Conservation (phyloP, 1,140 invertebrate genomes). For the Phthorimaea operculella region DNA sequence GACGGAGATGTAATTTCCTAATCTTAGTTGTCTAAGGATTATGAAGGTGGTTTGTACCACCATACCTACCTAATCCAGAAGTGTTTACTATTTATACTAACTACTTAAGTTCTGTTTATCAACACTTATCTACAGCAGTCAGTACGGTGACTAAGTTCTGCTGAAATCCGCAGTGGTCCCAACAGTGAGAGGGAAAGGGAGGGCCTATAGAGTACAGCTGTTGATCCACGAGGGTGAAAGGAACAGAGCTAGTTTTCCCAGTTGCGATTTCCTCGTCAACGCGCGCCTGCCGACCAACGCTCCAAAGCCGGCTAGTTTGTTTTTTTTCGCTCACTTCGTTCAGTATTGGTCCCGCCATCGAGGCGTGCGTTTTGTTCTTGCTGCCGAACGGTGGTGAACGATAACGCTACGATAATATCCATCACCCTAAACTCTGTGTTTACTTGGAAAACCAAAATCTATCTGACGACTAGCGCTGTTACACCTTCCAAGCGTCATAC, state of each 20-base stretch:
- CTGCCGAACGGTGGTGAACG: slow-evolving; percentile 13
- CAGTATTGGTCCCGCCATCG: slow-evolving; percentile 46
- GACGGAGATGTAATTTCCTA: too few relatives aligned
- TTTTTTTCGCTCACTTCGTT: slow-evolving; percentile 36
- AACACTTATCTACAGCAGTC: slow-evolving; percentile 23
- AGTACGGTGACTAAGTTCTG: slow-evolving; percentile 21
- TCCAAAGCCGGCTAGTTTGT: slow-evolving; percentile 28
- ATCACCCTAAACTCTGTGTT: slow-evolving; percentile 20
- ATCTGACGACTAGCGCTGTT: slow-evolving; percentile 1
- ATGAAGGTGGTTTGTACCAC: too few relatives aligned
- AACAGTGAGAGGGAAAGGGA: slow-evolving; percentile 17
- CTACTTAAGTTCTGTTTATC: slow-evolving; percentile 21
- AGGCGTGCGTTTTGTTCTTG: slow-evolving; percentile 29
- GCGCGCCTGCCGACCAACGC: slow-evolving; percentile 20
- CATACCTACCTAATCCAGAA: too few relatives aligned
- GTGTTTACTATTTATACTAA: too few relatives aligned
- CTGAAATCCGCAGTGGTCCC: slow-evolving; percentile 10
- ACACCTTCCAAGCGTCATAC: slow-evolving; percentile 3
- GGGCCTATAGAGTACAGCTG: slow-evolving; percentile 11
- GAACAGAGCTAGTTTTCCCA: slow-evolving; percentile 26
- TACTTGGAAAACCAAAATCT: slow-evolving; percentile 13
- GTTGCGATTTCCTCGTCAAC: slow-evolving; percentile 22
- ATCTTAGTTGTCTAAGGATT: too few relatives aligned
- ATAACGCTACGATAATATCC: slow-evolving; percentile 22
- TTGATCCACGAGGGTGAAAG: slow-evolving; percentile 17